Evolutionary conservation across 2,888 invertebrate species (phyloP).

Genomic region (Eupithecia exiguata): DNA sequence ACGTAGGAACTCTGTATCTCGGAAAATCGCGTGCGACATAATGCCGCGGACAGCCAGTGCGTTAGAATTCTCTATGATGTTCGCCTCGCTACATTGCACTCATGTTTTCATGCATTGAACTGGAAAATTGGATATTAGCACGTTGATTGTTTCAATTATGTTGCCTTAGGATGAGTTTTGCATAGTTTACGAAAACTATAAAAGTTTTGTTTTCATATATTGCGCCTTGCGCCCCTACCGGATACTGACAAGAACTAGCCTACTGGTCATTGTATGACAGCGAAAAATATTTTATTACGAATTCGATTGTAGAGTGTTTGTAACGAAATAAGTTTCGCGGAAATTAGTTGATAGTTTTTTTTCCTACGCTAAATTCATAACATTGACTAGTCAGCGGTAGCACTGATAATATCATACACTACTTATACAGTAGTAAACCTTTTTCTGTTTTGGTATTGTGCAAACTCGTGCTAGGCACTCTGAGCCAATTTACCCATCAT

Average conservation of each 20-base stretch:
- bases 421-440: not conserved
- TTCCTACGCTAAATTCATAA: not conserved
- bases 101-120: conserved; percentile 36
- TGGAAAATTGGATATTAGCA: conserved; percentile 39
- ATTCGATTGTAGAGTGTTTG: not conserved
- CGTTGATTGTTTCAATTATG: conserved; percentile 36
- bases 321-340: no score
- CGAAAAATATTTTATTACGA: not conserved
- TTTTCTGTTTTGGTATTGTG: not conserved
- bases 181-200: not conserved
- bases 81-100: conserved; percentile 17
- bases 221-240: not conserved
- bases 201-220: not conserved
- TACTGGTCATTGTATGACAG: not conserved
- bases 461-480: not conserved
- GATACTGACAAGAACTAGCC: not conserved
- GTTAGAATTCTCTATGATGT: not conserved
- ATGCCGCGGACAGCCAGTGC: not conserved
- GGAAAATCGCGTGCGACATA: not conserved
- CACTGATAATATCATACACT: no score
- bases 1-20: not conserved
- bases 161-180: conserved; percentile 3
- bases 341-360: no score
- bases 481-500: not conserved
- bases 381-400: not conserved